phyloP scores from a whole-genome alignment of 2,113 vertebrate genomes.

The Microtus pennsylvanicus region DNA sequence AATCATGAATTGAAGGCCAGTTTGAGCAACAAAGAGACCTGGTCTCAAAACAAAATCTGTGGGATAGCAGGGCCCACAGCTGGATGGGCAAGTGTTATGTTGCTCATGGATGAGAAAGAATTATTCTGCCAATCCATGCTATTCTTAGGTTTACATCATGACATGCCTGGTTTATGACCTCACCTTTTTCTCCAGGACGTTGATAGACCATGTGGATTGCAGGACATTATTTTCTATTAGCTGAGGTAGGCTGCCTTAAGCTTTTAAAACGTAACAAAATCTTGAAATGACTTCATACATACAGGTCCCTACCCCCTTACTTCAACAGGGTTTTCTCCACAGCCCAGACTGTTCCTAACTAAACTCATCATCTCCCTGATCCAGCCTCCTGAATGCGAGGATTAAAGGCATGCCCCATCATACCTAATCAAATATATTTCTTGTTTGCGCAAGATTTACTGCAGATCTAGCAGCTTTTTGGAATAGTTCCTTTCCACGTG shows the following conservation, averaged over 20 bases:
- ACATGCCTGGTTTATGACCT: neutral
- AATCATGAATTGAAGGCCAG: neutral
- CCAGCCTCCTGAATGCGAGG: neutral
- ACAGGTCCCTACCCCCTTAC: neutral
- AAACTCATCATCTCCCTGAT: neutral
- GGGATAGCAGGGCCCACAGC: neutral
- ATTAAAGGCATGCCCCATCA: neutral
- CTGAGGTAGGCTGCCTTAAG: neutral
- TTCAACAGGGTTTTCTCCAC: neutral
- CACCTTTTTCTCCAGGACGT: conserved; percentile 4
- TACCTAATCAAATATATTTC: neutral
- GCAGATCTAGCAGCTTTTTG: conserved; percentile 17
- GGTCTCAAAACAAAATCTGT: neutral
- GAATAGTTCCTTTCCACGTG: conserved; percentile 4
- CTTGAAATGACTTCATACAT: conserved; percentile 33
- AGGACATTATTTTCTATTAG: conserved; percentile 31
- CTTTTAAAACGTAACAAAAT: conserved; percentile 14
- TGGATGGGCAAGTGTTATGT: conserved; percentile 12
- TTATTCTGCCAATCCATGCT: neutral
- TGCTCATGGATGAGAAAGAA: neutral
- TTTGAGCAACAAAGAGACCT: neutral
- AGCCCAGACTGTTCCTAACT: neutral
- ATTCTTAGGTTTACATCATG: neutral
- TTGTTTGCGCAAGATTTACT: conserved; percentile 17
- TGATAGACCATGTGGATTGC: neutral